Conservation (phyloP, 2,113 vertebrate species). For the Epinephelus cyanopodus region DNA sequence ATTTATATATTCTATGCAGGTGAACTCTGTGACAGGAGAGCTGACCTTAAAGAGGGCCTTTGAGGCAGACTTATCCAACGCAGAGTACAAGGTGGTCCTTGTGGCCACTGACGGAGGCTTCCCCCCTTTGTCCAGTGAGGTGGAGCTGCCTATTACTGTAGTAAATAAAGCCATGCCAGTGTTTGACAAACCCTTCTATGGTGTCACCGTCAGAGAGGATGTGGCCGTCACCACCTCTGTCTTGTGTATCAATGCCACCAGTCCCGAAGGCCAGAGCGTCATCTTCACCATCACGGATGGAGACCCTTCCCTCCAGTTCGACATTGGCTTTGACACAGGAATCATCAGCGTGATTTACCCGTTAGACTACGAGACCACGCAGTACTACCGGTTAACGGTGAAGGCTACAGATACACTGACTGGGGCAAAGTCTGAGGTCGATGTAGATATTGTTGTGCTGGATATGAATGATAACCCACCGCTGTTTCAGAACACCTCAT, state of each 20-base stretch:
- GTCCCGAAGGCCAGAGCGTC: constrained; percentile 92
- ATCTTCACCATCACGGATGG: constrained; percentile 94
- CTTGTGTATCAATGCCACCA: constrained; percentile 93
- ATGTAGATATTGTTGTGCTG: constrained; percentile 91
- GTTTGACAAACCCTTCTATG: constrained; percentile 96
- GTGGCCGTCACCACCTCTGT: constrained; percentile 87
- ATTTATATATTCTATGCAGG: constrained; percentile 57
- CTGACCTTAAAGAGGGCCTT: constrained; percentile 91
- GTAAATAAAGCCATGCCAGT: constrained; percentile 98
- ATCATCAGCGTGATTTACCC: constrained; percentile 90
- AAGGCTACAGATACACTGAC: constrained; percentile 93
- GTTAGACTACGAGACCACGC: constrained; percentile 91
- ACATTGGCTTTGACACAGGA: constrained; percentile 95
- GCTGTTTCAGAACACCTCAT: constrained; percentile 88
- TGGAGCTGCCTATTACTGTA: constrained; percentile 93
- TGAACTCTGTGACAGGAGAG: constrained; percentile 89
- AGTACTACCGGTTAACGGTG: constrained; percentile 90
- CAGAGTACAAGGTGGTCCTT: constrained; percentile 90
- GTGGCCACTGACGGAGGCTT: constrained; percentile 91
- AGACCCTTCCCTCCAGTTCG: constrained; percentile 92
- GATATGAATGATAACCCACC: constrained; percentile 96
- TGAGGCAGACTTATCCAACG: constrained; percentile 91
- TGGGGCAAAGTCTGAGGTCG: constrained; percentile 93
- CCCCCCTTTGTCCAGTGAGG: constrained; percentile 86
- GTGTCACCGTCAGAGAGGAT: constrained; percentile 91